phyloP scores from a whole-genome alignment of 2,888 invertebrate genomes.

The Hesperia comma region DNA sequence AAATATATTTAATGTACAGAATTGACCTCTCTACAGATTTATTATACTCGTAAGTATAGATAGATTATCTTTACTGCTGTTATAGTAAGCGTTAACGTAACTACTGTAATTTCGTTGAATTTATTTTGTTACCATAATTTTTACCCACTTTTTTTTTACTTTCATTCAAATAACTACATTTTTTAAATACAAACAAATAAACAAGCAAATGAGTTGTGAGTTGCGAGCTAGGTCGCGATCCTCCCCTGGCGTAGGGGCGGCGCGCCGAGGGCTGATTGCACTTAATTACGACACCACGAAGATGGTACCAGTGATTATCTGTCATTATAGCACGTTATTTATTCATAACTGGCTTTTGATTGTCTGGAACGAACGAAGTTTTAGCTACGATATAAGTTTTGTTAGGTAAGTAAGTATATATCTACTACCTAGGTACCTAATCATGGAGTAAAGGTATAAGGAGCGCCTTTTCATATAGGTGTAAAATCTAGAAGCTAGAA shows the following conservation, averaged over 20 bases:
- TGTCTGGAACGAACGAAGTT: slow-evolving; percentile 4
- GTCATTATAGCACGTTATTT: slow-evolving; percentile 27
- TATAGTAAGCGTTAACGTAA: too few relatives aligned
- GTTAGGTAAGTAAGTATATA: not conserved
- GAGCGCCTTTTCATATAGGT: too few relatives aligned
- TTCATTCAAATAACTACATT: not conserved
- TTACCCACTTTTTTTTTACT: too few relatives aligned
- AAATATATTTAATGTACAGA: too few relatives aligned
- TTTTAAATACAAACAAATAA: not conserved
- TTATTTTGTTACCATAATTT: too few relatives aligned
- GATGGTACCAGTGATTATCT: slow-evolving; percentile 29
- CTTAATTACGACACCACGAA: slow-evolving; percentile 31
- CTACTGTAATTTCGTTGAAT: too few relatives aligned
- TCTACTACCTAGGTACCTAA: too few relatives aligned
- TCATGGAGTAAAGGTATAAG: too few relatives aligned
- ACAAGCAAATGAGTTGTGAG: not conserved
- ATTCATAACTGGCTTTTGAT: slow-evolving; percentile 28
- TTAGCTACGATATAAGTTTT: not conserved
- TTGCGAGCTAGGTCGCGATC: not conserved
- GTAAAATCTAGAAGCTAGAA: too few relatives aligned
- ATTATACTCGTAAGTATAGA: too few relatives aligned
- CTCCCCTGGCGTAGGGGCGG: not conserved
- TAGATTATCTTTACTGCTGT: too few relatives aligned
- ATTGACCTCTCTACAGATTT: too few relatives aligned
- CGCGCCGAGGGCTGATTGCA: slow-evolving; percentile 22